These are phyloP conservation scores for Druceiella hillmani DNA, from an alignment of 2,888 invertebrate genomes.

Conservation along the genomic window DNA sequence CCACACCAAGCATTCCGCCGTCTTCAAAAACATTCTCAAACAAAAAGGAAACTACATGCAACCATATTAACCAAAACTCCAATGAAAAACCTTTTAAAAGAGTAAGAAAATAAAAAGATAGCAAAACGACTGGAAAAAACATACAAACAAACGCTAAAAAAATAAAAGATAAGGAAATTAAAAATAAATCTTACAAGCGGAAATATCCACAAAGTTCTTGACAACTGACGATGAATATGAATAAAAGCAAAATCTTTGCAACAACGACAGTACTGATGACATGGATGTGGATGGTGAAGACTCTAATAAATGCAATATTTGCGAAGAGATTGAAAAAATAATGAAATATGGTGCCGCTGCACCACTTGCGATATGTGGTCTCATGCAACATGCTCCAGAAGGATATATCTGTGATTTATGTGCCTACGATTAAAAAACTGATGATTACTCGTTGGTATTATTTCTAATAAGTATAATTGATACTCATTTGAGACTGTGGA, in stretches of 20 bases:
- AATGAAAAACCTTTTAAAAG: too few relatives aligned
- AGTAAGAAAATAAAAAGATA: conserved; percentile 21
- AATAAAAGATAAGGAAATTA: conserved; percentile 21
- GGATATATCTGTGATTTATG: conserved; percentile 26
- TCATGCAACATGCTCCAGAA: conserved; percentile 26
- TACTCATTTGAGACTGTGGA: conserved; percentile 19
- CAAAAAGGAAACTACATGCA: conserved; percentile 20
- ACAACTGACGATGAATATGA: conserved; percentile 22
- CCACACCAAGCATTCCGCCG: conserved; percentile 23
- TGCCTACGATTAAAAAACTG: conserved; percentile 19
- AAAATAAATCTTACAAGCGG: conserved; percentile 21
- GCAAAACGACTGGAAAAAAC: conserved; percentile 21
- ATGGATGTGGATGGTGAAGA: conserved; percentile 21
- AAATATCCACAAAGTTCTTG: conserved; percentile 22
- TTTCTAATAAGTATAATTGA: conserved; percentile 16
- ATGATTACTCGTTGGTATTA: conserved; percentile 14
- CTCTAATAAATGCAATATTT: conserved; percentile 21
- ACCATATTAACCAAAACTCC: too few relatives aligned
- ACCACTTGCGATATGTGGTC: conserved; percentile 26
- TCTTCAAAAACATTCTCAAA: conserved; percentile 22
- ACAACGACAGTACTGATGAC: conserved; percentile 19
- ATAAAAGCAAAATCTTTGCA: conserved; percentile 18
- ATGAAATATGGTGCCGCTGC: too few relatives aligned
- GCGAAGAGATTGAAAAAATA: conserved; percentile 25
- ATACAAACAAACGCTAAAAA: conserved; percentile 19